A percentile compares a stretch with the other conserved stretches of the same genome.
phyloP scores from a whole-genome alignment of 30 jellyfish, hydroid and myxozoan species.

The Aurelia coerulea region DNA sequence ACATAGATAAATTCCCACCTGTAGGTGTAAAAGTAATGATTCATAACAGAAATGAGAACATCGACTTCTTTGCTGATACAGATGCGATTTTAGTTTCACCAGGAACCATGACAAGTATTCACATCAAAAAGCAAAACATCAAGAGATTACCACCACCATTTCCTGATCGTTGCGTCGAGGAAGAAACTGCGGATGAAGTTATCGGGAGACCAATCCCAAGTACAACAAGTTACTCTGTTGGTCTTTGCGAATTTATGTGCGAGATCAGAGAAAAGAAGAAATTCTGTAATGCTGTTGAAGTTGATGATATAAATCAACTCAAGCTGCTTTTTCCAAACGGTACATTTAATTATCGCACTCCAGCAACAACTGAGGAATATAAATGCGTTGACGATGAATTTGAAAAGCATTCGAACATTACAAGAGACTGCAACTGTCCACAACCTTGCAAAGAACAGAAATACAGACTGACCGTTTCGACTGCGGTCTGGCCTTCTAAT shows the following conservation, averaged over 20 bases:
- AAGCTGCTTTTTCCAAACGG: not conserved
- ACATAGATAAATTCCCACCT: not conserved
- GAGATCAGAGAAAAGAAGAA: not conserved
- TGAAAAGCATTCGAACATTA: not conserved
- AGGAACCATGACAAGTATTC: constrained; percentile 3
- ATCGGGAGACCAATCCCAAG: not conserved
- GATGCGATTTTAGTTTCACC: not conserved
- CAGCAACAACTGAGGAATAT: not conserved
- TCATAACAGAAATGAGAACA: not conserved
- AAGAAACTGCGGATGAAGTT: not conserved
- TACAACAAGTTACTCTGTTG: not conserved
- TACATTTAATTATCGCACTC: not conserved
- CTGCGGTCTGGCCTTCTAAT: constrained; percentile 32
- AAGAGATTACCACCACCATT: not conserved
- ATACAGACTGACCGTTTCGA: constrained; percentile 15
- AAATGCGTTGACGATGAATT: not conserved
- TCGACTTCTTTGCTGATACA: not conserved
- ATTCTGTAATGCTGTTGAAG: not conserved
- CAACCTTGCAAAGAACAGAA: constrained; percentile 48
- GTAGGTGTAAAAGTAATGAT: not conserved
- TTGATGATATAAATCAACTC: not conserved
- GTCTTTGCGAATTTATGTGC: not conserved
- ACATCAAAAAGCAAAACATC: not conserved
- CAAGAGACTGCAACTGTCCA: constrained; percentile 19
- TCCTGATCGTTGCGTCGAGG: not conserved